These are phyloP conservation scores for Scartelaos histophorus DNA, from an alignment of 2,113 vertebrate genomes.

Conservation along the genomic window DNA sequence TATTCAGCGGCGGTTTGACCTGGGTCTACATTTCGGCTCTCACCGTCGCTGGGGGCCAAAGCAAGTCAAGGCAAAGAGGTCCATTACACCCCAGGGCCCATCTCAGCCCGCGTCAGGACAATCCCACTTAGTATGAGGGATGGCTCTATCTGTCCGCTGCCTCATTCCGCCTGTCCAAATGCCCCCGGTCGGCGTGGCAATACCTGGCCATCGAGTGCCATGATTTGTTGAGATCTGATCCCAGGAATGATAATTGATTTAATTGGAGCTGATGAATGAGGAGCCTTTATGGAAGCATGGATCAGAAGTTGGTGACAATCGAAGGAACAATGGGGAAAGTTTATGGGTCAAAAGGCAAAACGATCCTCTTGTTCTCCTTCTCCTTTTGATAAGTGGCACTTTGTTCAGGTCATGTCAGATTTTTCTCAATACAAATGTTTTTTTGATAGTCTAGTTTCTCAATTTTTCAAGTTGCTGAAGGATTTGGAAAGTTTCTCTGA, in stretches of 20 bases:
- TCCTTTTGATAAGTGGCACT: slow-evolving; percentile 51
- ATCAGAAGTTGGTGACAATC: slow-evolving; percentile 73
- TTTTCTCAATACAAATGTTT: slow-evolving; percentile 29
- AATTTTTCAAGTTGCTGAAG: slow-evolving; percentile 31
- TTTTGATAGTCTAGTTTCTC: slow-evolving; percentile 19
- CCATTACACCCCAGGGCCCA: slow-evolving; percentile 70
- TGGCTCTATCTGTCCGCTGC: slow-evolving; percentile 72
- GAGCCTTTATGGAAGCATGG: slow-evolving; percentile 55
- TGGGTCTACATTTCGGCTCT: slow-evolving; percentile 45
- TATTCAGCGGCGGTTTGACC: slow-evolving; percentile 63
- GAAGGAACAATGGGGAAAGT: slow-evolving; percentile 63
- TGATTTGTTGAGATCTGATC: slow-evolving; percentile 66
- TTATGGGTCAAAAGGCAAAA: slow-evolving; percentile 62
- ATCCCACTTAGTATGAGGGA: slow-evolving; percentile 75
- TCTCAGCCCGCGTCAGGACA: slow-evolving; percentile 70
- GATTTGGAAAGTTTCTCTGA: slow-evolving; percentile 14
- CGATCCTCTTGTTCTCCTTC: slow-evolving; percentile 41
- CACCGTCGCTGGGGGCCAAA: slow-evolving; percentile 53
- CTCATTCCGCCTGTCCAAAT: slow-evolving; percentile 69
- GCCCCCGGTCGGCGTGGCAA: slow-evolving; percentile 52
- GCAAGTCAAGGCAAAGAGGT: slow-evolving; percentile 74
- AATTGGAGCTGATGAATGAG: slow-evolving; percentile 71
- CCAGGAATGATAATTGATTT: slow-evolving; percentile 73
- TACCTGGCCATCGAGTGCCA: slow-evolving; percentile 54
- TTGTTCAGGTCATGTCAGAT: slow-evolving; percentile 23